Evolutionary conservation across 2,888 invertebrate genomes (phyloP).

Genomic region (Piscicola geometra): DNA sequence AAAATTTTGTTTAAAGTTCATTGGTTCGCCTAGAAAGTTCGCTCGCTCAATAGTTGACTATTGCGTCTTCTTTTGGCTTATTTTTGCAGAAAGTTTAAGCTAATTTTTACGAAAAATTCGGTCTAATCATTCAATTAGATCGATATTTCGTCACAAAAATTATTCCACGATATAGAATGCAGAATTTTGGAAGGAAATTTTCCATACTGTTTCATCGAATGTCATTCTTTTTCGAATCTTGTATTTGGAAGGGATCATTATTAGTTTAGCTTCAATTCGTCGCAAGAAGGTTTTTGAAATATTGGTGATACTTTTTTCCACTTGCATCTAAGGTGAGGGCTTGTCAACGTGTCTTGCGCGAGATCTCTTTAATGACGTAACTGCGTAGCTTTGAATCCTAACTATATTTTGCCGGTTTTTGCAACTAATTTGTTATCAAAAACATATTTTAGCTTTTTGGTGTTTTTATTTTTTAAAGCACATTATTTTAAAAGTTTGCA

Average conservation of each 20-base stretch:
- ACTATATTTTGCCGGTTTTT: no score
- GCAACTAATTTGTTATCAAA: no score
- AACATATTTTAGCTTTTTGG: no score
- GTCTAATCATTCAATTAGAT: neutral
- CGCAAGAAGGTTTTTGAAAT: neutral
- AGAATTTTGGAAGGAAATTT: slow-evolving; percentile 22
- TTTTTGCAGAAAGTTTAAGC: no score
- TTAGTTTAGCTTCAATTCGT: neutral
- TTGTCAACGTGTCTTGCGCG: neutral
- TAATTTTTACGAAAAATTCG: neutral
- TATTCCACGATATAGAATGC: slow-evolving; percentile 19
- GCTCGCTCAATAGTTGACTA: no score
- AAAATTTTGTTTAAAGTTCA: no score
- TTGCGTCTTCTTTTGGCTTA: neutral
- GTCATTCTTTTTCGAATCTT: slow-evolving; percentile 30
- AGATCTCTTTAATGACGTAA: no score
- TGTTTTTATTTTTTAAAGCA: no score
- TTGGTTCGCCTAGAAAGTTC: no score
- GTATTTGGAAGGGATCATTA: slow-evolving; percentile 31
- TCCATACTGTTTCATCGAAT: slow-evolving; percentile 22
- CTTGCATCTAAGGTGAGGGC: neutral
- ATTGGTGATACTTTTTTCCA: no score
- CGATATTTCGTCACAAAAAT: neutral
- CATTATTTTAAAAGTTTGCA: no score
- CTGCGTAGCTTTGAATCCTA: no score